Base-by-base conservation (phyloP, 2,113 vertebrate genomes). In the Clupea harengus region DNA sequence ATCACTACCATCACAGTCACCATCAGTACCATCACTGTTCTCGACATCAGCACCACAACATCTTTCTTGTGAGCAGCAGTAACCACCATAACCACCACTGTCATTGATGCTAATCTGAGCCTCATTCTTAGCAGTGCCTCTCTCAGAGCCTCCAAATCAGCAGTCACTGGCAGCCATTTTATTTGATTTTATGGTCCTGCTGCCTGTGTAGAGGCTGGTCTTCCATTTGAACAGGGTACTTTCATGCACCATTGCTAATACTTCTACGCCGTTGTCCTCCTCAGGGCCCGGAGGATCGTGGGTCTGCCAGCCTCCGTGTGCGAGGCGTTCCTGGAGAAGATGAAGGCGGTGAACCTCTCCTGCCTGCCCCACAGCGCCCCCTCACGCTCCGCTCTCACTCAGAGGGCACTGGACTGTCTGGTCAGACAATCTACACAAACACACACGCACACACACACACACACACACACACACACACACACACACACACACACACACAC, bases 321-420 rank as follows among this genome's bases (percentile, higher is more conserved):
- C 84, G 39, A 86, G 46, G 64, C 20, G 10, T 91, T 89, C 85
- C 20, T 91, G 84, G 87, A 91, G 81, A 91, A 91, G 80, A 88
- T 91, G 64, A 85, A 17, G 22, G 50, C 83, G 60, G 85, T 67
- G 25, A 88, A 88, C 83, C 50, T 91, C 18, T 86, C 88, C 3
- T 85, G 22, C 25, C 81, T 91, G 20, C 87, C 90, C 3, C 88
- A 88, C 83, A 88, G 52, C 45, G 83, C 87, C 54, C 83, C 83
- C 67, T 46, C 84, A 78, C 87, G 88, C 39, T 5, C 13, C 0
- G 89, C 85, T 28, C 90, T 89, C 5, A 83, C 54, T 22, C 64
- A 81, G 44, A 87, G 67, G 86, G 90, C 87, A 3, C 85, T 91
- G 1, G 32, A 82, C 81, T 91, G 90, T 60, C 78, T 91, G 86